Evolutionary conservation across 2,888 invertebrate species (phyloP), one percentile per base, ranked within the genome.

Genomic region (Aproaerema taeniolella): DNA sequence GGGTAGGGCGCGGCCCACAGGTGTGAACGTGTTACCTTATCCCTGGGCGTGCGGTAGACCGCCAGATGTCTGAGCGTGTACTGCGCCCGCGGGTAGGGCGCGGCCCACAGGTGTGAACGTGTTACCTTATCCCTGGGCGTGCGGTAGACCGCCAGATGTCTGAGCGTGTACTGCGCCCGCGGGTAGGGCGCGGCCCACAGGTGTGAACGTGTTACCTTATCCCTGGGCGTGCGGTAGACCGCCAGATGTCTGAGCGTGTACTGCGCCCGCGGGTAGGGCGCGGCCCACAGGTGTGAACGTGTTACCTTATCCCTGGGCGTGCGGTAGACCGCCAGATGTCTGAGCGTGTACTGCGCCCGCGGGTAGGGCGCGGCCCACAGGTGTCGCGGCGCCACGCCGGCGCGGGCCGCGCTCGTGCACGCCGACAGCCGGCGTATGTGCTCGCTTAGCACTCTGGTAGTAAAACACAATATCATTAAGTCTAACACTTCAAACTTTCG

Each of bases 1-100:
- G 95, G 92, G 98, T 95, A 99, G n/a, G 98, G 98, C 62, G 96
- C 96, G 64, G 98, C 98, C n/a, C n/a, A n/a, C n/a, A n/a, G n/a
- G n/a, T n/a, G n/a, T n/a, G n/a, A n/a, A n/a, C n/a, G n/a, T n/a
- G n/a, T n/a, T 25, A 90, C 88, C 79, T 97, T 97, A 74, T 97
- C 97, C 32, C 92, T 85, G 6, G 97, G 96, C 5, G 96, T 95
- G 78, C 95, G 93, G 79, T 95, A 97, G 6, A 96, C 96, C 49
- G 95, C 93, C 68, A 98, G 93, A 52, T 95, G 93, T 26, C 92
- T 89, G 39, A 99, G 90, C 63, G n/a, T n/a, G n/a, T n/a, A n/a
- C n/a, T n/a, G n/a, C n/a, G n/a, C n/a, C n/a, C n/a, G n/a, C n/a
- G n/a, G n/a, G n/a, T n/a, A n/a, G n/a, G n/a, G n/a, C n/a, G n/a